Evolutionary conservation across 2,113 vertebrate species (phyloP), one percentile per base, ranked within the genome.

Genomic region (Melanerpes formicivorus): DNA sequence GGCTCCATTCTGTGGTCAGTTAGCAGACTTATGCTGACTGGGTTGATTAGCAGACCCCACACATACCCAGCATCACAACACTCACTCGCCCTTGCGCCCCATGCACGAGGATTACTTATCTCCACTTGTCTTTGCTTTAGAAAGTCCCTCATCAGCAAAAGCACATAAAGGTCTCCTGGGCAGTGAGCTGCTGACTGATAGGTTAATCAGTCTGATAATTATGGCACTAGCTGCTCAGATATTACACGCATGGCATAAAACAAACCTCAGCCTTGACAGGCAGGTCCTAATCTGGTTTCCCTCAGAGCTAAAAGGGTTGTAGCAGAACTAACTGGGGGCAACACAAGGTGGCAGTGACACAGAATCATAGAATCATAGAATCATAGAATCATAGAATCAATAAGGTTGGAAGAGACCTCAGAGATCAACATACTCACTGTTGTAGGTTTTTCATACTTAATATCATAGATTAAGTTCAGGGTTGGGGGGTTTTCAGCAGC

Each of bases 221-320:
- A 70, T 2, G 5, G 26, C 78, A 50, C 1, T 1, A 59, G 19
- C 72, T 84, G 74, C 71, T 83, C 74, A 76, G 54, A 12, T 72
- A 48, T 59, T 80, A 64, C 64, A 30, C 12, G 3, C 1, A 14
- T 80, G 76, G 79, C 3, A 10, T 40, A 84, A 94, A 90, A 79
- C n/a, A 73, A 76, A 40, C 59, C 84, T 84, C 74, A 37, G 63
- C 14, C 81, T 66, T 27, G 91, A 89, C 71, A 80, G 75, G n/a
- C 89, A 19, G 69, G 81, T 92, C 79, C 22, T 18, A 50, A 79
- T 52, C 74, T 89, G 74, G 59, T 90, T 92, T 72, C 59, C 90
- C 87, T 25, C 6, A 66, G 62, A 67, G 84, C 71, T 58, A 3
- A 69, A 65, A 78, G 89, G 55, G 44, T 93, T 76, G 32, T 44